phyloP scores from a whole-genome alignment of 2,888 invertebrate genomes.

The Caenorhabditis virilis region DNA sequence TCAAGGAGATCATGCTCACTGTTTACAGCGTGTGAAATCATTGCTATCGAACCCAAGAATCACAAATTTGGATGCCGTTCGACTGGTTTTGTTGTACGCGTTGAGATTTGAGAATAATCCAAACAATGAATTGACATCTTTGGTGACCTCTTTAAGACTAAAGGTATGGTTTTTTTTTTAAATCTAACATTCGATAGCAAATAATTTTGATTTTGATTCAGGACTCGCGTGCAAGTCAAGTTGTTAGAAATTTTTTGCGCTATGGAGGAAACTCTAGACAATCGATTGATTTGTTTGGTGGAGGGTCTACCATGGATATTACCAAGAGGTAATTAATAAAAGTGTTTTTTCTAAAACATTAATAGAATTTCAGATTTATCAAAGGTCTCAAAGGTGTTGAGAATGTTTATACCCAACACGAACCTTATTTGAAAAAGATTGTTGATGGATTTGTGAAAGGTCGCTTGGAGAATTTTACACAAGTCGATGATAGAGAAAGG shows the following conservation, averaged over 20 bases:
- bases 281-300: slow-evolving; percentile 82
- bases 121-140: slow-evolving; percentile 80
- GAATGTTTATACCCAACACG: slow-evolving; percentile 98
- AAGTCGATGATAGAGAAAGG: not conserved
- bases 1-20: slow-evolving; percentile 73
- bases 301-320: slow-evolving; percentile 83
- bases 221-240: slow-evolving; percentile 18
- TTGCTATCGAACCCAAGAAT: slow-evolving; percentile 79
- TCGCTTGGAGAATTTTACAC: slow-evolving; percentile 56
- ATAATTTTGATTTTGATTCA: slow-evolving; percentile 1
- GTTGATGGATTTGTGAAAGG: slow-evolving; percentile 89
- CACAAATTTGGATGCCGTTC: slow-evolving; percentile 75
- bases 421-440: slow-evolving; percentile 80
- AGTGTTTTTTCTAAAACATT: slow-evolving; percentile 2
- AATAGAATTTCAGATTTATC: slow-evolving; percentile 36
- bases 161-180: slow-evolving; percentile 8
- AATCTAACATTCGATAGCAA: not conserved
- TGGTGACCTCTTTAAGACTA: slow-evolving; percentile 78
- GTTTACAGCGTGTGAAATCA: slow-evolving; percentile 77
- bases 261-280: slow-evolving; percentile 80
- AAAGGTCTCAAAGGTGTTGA: slow-evolving; percentile 85
- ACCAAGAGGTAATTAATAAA: slow-evolving; percentile 79
- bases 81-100: slow-evolving; percentile 89
- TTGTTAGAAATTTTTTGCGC: slow-evolving; percentile 49
- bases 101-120: slow-evolving; percentile 90